phyloP scores from a whole-genome alignment of 2,113 vertebrate species.

The Eulemur rufifrons region DNA sequence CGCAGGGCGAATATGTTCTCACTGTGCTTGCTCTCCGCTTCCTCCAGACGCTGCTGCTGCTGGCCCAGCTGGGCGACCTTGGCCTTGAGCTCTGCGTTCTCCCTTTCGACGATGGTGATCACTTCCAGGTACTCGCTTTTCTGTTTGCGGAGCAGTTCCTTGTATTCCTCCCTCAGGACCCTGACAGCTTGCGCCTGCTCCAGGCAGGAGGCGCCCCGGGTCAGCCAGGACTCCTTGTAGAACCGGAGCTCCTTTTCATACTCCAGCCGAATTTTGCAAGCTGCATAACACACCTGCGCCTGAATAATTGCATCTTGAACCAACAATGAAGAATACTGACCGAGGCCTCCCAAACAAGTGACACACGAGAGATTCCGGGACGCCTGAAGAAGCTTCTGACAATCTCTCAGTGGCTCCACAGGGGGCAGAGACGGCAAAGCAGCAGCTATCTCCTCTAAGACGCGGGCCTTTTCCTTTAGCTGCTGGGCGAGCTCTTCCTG shows the following conservation, averaged over 20 bases:
- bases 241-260: constrained; percentile 88
- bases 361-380: constrained; percentile 83
- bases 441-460: constrained; percentile 89
- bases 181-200: constrained; percentile 86
- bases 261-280: constrained; percentile 89
- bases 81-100: constrained; percentile 88
- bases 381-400: constrained; percentile 86
- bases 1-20: constrained; percentile 85
- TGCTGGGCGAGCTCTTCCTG: constrained; percentile 91
- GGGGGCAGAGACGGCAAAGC: constrained; percentile 86
- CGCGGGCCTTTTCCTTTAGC: constrained; percentile 89
- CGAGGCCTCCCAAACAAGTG: constrained; percentile 80
- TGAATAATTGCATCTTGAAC: constrained; percentile 94
- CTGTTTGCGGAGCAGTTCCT: constrained; percentile 90
- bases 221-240: constrained; percentile 87
- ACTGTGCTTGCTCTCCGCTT: constrained; percentile 85
- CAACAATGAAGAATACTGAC: constrained; percentile 86
- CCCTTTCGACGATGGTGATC: constrained; percentile 85
- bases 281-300: constrained; percentile 93
- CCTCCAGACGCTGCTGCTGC: constrained; percentile 84
- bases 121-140: constrained; percentile 86
- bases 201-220: constrained; percentile 85
- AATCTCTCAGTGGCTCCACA: constrained; percentile 78
- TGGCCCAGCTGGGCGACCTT: constrained; percentile 86
- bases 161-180: constrained; percentile 88